These are phyloP conservation scores for Magallana gigas DNA, from an alignment of 1,140 invertebrate genomes.

Conservation along the genomic window DNA sequence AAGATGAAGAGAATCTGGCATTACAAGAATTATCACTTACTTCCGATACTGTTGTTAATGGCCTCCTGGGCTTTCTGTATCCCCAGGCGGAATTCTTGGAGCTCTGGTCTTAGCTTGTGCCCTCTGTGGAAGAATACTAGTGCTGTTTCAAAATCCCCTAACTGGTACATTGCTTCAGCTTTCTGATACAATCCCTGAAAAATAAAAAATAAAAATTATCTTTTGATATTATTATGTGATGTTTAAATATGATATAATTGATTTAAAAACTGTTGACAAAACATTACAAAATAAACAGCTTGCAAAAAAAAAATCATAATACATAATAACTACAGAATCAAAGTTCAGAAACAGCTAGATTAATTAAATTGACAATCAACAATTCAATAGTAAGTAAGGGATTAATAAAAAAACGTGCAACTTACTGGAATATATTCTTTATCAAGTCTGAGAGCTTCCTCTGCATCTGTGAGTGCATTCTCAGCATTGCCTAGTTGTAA, in stretches of 20 bases:
- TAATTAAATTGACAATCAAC: no score
- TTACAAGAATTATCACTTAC: constrained; percentile 76
- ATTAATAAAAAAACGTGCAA: constrained; percentile 7
- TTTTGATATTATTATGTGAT: no score
- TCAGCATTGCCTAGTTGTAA: constrained; percentile 91
- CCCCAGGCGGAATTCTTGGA: constrained; percentile 91
- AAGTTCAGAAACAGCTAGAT: no score
- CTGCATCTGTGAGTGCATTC: constrained; percentile 90
- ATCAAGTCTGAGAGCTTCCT: constrained; percentile 88
- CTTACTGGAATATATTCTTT: constrained; percentile 86
- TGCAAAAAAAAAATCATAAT: no score
- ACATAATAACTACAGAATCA: no score
- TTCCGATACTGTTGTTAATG: constrained; percentile 94
- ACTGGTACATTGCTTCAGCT: constrained; percentile 94
- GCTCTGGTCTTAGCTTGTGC: constrained; percentile 89
- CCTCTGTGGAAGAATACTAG: constrained; percentile 95
- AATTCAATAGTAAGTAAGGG: no score
- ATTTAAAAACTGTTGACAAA: no score
- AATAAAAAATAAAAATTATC: neutral
- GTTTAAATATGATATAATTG: no score
- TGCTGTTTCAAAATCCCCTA: constrained; percentile 95
- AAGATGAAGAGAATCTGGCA: no score
- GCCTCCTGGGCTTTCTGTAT: constrained; percentile 96
- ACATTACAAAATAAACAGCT: no score
- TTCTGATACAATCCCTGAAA: constrained; percentile 90